Percentiles rank a stretch among this genome's conserved stretches.
phyloP scores from a whole-genome alignment of 2,888 invertebrate genomes.

The Camptogramma bilineatum region DNA sequence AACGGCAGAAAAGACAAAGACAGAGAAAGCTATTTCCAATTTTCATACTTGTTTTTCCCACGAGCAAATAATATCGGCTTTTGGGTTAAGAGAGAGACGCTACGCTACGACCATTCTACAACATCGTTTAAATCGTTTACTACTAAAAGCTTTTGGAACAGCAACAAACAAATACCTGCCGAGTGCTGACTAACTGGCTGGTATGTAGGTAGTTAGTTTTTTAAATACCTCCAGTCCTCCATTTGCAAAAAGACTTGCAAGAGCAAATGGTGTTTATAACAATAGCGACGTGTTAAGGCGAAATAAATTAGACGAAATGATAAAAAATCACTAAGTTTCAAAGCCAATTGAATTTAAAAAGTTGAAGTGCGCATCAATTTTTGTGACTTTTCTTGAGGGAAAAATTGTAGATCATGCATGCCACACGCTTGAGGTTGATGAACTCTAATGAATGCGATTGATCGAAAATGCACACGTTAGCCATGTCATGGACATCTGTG shows the following conservation, averaged over 20 bases:
- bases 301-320: too few relatives aligned
- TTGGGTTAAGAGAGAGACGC: slow-evolving; percentile 28
- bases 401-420: too few relatives aligned
- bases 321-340: too few relatives aligned
- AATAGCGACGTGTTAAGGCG: too few relatives aligned
- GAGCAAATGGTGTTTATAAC: too few relatives aligned
- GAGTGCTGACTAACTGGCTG: slow-evolving; percentile 12
- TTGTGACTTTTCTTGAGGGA: too few relatives aligned
- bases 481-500: too few relatives aligned
- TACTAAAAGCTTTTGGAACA: slow-evolving; percentile 29
- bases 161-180: slow-evolving; percentile 19
- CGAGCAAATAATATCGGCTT: slow-evolving; percentile 17
- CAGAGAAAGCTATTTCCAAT: slow-evolving; percentile 27
- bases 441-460: too few relatives aligned
- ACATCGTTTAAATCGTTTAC: slow-evolving; percentile 24
- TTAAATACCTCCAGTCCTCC: slow-evolving; percentile 1
- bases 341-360: too few relatives aligned
- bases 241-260: not conserved
- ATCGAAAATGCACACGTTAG: too few relatives aligned
- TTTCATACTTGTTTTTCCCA: slow-evolving; percentile 31
- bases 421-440: too few relatives aligned
- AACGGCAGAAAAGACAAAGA: slow-evolving; percentile 10
- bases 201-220: not conserved
- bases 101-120: slow-evolving; percentile 7
- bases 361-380: too few relatives aligned